Evolutionary conservation across 2,113 vertebrate species (phyloP), one percentile per base, ranked within the genome.

Genomic region (Triplophysa rosa): DNA sequence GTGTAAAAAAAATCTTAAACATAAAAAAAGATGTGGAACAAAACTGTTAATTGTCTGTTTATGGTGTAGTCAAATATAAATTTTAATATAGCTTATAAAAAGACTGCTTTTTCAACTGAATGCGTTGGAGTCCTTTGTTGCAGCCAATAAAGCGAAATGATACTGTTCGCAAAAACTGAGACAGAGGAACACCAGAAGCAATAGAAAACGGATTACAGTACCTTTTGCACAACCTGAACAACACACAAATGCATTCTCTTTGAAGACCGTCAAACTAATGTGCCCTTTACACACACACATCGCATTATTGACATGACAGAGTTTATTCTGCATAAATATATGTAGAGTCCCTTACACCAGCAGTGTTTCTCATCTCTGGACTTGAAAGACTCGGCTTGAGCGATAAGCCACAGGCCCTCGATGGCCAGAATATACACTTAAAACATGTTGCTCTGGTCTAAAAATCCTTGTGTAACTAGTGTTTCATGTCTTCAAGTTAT

Each of bases 31-130:
- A 26, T 40, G 89, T 82, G 83, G 83, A 88, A 82, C 89, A 85
- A 78, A 89, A 87, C 82, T 91, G 90, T 92, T 92, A 84, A 89
- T 89, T 91, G 90, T 92, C 90, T 90, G 89, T 92, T 92, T 88
- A 89, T 91, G 90, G 85, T 92, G 89, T 92, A 82, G 90, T 91
- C 88, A 67, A 85, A 92, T 89, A 87, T 88, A 85, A 87, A 88
- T 88, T 82, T 91, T 89, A 87, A 83, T 87, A 89, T 83, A 77
- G 77, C 87, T 88, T 85, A 65, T 87, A 79, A 77, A 86, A 87
- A 69, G 80, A 87, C 90, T 73, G 88, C 90, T 89, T 88, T 89
- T 87, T 83, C 83, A 86, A 87, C 87, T 86, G 79, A 85, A 86
- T 81, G 26, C 84, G 82, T 88, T 86, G 86, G 78, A 69, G 85